Conservation (phyloP, 2,113 vertebrate species). For the Excalfactoria chinensis region DNA sequence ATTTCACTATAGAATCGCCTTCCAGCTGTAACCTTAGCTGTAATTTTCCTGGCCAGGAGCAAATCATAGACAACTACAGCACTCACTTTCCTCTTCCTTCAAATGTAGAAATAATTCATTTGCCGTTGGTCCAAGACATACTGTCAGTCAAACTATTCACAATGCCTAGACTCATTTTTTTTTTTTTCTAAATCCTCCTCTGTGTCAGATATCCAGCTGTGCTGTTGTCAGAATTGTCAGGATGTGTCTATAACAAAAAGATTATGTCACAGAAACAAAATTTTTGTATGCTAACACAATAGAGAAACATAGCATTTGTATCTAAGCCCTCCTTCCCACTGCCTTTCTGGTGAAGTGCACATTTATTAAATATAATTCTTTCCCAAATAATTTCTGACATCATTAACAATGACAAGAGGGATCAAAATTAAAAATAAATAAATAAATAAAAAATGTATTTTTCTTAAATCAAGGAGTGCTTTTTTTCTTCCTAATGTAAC, state of each 20-base stretch:
- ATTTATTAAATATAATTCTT: neutral
- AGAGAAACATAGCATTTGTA: neutral
- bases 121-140: neutral
- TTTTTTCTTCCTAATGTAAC: neutral
- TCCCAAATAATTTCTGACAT: neutral
- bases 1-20: neutral
- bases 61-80: neutral
- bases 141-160: slow-evolving; percentile 12
- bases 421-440: neutral
- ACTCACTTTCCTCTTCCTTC: neutral
- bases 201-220: slow-evolving; percentile 25
- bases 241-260: neutral
- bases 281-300: neutral
- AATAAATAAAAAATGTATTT: neutral
- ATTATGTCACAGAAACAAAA: neutral
- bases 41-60: neutral
- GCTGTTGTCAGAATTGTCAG: slow-evolving; percentile 21
- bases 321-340: neutral
- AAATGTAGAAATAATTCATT: neutral
- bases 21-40: neutral
- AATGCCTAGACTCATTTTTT: neutral
- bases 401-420: neutral
- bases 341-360: neutral
- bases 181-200: neutral
- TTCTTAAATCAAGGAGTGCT: neutral